Evolutionary conservation across 2,888 invertebrate species (phyloP).

Genomic region (Esperia sulphurella): DNA sequence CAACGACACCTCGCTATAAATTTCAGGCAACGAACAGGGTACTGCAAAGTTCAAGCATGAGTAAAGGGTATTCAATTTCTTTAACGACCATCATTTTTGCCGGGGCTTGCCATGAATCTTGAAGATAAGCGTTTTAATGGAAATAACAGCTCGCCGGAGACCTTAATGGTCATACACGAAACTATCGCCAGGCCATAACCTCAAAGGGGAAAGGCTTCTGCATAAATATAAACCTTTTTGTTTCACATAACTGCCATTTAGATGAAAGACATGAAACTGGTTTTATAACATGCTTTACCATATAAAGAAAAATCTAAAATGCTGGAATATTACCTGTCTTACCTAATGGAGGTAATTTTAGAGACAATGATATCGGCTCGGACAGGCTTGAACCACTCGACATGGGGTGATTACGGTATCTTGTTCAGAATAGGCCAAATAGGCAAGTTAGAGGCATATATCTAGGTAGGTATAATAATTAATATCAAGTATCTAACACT

Average conservation of each 20-base stretch:
- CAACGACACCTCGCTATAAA: background rate
- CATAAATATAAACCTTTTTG: constrained; percentile 50
- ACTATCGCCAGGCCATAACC: constrained; percentile 48
- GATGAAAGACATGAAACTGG: constrained; percentile 6
- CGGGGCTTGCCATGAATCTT: constrained; percentile 61
- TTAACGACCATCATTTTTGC: constrained; percentile 66
- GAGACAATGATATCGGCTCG: background rate
- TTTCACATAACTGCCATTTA: constrained; percentile 19
- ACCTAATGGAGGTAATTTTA: too few species aligned
- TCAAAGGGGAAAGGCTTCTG: constrained; percentile 45
- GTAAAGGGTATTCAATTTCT: constrained; percentile 65
- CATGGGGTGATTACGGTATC: background rate
- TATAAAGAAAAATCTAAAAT: too few species aligned
- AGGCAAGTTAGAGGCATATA: too few species aligned
- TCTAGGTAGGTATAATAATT: too few species aligned
- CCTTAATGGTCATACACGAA: constrained; percentile 58
- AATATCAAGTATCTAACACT: too few species aligned
- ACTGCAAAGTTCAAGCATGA: constrained; percentile 44
- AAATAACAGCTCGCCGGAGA: constrained; percentile 54
- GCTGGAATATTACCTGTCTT: too few species aligned
- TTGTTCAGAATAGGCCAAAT: too few species aligned
- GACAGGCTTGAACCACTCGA: background rate
- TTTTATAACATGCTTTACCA: constrained; percentile 5
- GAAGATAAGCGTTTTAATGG: constrained; percentile 67
- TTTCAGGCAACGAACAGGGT: constrained; percentile 8